A percentile compares a stretch with the other conserved stretches of the same genome.
phyloP scores from a whole-genome alignment of 2,113 vertebrate species.

The Eclectus roratus region DNA sequence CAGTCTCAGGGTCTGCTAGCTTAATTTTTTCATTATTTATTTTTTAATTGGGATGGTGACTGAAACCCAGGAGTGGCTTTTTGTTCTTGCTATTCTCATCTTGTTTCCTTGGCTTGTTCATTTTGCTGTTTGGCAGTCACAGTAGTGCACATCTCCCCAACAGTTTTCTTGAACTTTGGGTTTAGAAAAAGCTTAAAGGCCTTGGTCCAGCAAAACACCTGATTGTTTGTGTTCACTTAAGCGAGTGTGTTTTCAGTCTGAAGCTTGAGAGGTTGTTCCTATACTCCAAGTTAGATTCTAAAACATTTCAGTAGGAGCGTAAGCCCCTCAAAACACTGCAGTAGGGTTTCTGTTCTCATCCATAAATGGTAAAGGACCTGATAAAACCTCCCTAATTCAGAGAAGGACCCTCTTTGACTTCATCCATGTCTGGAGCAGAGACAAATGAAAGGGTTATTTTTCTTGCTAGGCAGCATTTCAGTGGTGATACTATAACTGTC shows the following conservation, averaged over 20 bases:
- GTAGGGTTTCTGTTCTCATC: not conserved
- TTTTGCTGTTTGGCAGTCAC: not conserved
- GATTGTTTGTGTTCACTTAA: not conserved
- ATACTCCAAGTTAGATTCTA: not conserved
- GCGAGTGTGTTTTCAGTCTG: not conserved
- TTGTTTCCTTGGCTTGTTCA: not conserved
- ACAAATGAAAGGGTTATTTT: conserved; percentile 10
- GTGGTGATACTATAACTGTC: not conserved
- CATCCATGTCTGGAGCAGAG: not conserved
- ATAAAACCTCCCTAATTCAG: not conserved
- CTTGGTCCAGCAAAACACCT: not conserved
- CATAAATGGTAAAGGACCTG: not conserved
- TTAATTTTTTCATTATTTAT: not conserved
- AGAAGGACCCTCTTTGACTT: not conserved
- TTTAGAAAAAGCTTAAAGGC: not conserved
- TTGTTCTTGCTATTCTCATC: not conserved
- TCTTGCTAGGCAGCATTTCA: not conserved
- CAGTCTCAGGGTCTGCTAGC: not conserved
- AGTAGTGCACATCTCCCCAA: not conserved
- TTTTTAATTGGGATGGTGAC: not conserved
- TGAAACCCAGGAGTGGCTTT: not conserved
- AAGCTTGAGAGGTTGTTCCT: not conserved
- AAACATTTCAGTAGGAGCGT: not conserved
- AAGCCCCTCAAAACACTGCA: not conserved
- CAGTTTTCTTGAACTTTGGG: not conserved